phyloP scores from a whole-genome alignment of 2,113 vertebrate genomes.

The Heliornis fulica region DNA sequence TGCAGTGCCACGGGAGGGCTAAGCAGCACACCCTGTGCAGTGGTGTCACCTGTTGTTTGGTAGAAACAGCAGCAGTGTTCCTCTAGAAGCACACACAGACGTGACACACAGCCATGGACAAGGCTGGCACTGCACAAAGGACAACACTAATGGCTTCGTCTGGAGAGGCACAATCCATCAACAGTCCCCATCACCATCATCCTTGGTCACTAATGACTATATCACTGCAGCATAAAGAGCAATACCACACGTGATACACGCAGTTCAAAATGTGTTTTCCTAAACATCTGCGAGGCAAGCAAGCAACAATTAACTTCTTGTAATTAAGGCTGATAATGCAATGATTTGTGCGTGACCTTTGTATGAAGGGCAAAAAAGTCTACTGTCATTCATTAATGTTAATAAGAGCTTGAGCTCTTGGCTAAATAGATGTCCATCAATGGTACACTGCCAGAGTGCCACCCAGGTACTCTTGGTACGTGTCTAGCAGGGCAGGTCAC shows the following conservation, averaged over 20 bases:
- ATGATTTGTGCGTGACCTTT: neutral
- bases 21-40: neutral
- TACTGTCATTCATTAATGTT: neutral
- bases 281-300: neutral
- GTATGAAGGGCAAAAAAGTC: neutral
- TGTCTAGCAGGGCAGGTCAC: neutral
- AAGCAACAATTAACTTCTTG: neutral
- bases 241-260: accelerated
- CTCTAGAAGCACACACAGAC: accelerated
- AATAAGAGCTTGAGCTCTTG: neutral
- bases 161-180: neutral
- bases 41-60: accelerated
- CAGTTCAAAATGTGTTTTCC: neutral
- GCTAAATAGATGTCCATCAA: neutral
- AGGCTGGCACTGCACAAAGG: neutral
- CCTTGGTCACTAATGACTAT: neutral
- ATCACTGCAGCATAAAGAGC: neutral
- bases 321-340: neutral
- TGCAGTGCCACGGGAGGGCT: neutral
- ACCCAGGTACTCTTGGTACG: neutral
- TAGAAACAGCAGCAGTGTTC: neutral
- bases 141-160: neutral
- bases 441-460: neutral
- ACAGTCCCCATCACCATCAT: neutral
- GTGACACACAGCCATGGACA: neutral